Percentiles rank a stretch among this genome's conserved stretches.
phyloP scores from a whole-genome alignment of 2,888 invertebrate species.

The Cheilosia impressa region DNA sequence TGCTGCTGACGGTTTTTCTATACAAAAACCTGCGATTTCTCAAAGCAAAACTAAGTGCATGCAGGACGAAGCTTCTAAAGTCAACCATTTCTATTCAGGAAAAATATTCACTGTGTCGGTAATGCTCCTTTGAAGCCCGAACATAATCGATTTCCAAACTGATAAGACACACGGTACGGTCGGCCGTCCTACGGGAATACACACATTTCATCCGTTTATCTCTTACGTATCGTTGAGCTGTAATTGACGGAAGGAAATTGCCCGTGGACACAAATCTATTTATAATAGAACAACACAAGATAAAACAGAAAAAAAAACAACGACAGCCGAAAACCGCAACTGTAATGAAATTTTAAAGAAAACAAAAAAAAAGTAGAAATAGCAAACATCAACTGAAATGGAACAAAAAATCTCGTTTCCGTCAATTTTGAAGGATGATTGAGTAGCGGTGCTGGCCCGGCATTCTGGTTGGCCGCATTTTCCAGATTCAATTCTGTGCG shows the following conservation, averaged over 20 bases:
- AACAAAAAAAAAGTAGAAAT: slow-evolving; percentile 14
- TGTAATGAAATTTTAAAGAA: slow-evolving; percentile 59
- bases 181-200: slow-evolving; percentile 14
- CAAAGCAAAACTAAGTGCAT: neutral
- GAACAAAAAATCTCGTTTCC: slow-evolving; percentile 10
- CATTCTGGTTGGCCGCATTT: slow-evolving; percentile 24
- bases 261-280: slow-evolving; percentile 56
- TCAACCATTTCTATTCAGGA: neutral
- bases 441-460: slow-evolving; percentile 53
- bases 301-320: slow-evolving; percentile 3
- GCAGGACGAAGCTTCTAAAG: neutral
- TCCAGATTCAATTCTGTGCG: slow-evolving; percentile 45
- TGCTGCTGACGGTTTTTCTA: neutral
- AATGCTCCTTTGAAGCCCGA: slow-evolving; percentile 33
- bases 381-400: slow-evolving; percentile 16
- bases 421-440: slow-evolving; percentile 51
- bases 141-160: slow-evolving; percentile 18
- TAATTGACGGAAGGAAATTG: slow-evolving; percentile 70
- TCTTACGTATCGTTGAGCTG: slow-evolving; percentile 66
- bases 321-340: neutral
- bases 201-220: slow-evolving; percentile 54
- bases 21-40: neutral
- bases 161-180: slow-evolving; percentile 35
- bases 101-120: slow-evolving; percentile 9
- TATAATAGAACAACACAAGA: slow-evolving; percentile 25